Percentiles rank a stretch among this genome's conserved stretches.
Evolutionary conservation across 2,797 vertebrate species (phyloP).

Genomic region (Enteromius paludinosus): DNA sequence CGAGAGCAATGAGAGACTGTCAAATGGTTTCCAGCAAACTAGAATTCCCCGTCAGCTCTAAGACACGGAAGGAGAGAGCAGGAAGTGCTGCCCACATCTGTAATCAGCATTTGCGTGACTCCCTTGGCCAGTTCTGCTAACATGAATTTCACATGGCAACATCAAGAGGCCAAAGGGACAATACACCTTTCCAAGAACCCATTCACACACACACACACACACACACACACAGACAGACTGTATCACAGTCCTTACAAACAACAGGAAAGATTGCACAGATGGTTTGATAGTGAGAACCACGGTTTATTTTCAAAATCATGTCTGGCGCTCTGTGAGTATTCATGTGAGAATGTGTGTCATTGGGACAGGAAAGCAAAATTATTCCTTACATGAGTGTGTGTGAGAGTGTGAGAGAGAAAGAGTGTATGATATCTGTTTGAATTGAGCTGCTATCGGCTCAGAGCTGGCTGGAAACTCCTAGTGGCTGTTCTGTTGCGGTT

Average conservation of each 20-base stretch:
- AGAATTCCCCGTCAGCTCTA: not conserved
- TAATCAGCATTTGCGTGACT: constrained; percentile 50
- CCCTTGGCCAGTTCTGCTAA: constrained; percentile 30
- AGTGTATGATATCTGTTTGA: not conserved
- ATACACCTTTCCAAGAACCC: constrained; percentile 21
- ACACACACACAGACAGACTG: constrained; percentile 13
- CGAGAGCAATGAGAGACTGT: not conserved
- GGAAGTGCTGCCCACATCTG: constrained; percentile 52
- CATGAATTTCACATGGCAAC: constrained; percentile 21
- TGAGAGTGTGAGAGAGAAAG: not conserved
- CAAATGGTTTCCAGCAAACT: not conserved
- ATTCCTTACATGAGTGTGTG: not conserved
- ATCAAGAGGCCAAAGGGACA: constrained; percentile 15
- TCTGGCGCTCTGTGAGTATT: not conserved
- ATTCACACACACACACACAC: constrained; percentile 23
- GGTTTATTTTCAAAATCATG: constrained; percentile 28
- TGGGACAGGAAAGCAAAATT: constrained; percentile 28
- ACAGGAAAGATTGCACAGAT: constrained; percentile 43
- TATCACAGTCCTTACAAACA: constrained; percentile 33
- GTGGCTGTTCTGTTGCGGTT: constrained; percentile 1
- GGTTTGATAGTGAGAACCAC: constrained; percentile 23
- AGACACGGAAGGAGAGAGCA: constrained; percentile 45
- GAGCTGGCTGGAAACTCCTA: not conserved
- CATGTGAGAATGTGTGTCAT: constrained; percentile 18
- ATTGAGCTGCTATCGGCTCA: not conserved